Conservation (phyloP, 2,113 vertebrate genomes). For the Malaclemys terrapin region DNA sequence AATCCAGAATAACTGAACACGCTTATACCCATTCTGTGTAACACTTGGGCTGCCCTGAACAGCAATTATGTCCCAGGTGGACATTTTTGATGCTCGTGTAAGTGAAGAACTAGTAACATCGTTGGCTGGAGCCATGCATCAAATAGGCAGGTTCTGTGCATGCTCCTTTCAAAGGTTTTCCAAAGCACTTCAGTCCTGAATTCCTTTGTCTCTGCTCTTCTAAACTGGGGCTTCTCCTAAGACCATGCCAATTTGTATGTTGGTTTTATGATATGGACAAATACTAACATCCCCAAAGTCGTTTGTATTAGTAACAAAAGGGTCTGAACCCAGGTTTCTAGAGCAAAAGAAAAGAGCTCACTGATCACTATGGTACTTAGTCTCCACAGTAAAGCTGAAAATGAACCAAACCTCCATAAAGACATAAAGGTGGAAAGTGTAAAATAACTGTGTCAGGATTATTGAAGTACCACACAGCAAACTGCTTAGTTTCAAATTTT, state of each 20-base stretch:
- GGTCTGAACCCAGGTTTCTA: not conserved
- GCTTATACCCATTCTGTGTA: not conserved
- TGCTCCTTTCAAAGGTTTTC: too few species aligned
- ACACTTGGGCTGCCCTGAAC: not conserved
- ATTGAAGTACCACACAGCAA: not conserved
- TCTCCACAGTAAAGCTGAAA: not conserved
- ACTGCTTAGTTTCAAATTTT: not conserved
- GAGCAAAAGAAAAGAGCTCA: not conserved
- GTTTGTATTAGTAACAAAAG: not conserved
- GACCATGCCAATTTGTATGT: not conserved
- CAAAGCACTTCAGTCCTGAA: not conserved
- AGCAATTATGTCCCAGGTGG: fast-evolving
- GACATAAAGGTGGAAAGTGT: not conserved
- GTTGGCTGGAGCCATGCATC: not conserved
- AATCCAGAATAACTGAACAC: not conserved
- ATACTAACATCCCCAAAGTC: fast-evolving
- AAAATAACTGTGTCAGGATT: not conserved
- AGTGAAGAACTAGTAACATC: not conserved
- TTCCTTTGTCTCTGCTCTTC: not conserved
- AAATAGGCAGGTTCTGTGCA: too few species aligned
- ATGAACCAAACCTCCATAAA: not conserved
- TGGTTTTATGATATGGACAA: not conserved
- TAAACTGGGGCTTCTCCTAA: not conserved
- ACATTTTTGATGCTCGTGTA: not conserved
- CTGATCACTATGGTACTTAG: not conserved